Evolutionary conservation across 1,140 invertebrate genomes (phyloP).

Genomic region (Aphelenchoides fujianensis): DNA sequence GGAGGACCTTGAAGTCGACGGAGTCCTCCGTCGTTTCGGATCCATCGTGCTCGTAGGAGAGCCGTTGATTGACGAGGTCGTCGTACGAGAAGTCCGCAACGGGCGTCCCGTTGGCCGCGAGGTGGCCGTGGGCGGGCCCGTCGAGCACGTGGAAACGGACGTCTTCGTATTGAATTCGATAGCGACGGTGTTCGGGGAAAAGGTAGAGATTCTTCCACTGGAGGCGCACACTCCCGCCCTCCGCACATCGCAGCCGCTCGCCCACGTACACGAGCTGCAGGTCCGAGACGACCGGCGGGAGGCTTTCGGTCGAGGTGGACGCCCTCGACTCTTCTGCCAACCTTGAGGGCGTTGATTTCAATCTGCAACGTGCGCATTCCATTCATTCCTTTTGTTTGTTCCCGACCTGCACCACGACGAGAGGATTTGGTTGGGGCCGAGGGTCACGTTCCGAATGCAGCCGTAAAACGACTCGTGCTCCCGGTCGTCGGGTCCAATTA

Average conservation of each 20-base stretch:
- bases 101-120: conserved; percentile 9
- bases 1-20: conserved; percentile 36
- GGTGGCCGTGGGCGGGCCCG: conserved; percentile 29
- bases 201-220: conserved; percentile 43
- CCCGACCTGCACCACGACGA: conserved; percentile 37
- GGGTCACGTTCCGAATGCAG: conserved; percentile 33
- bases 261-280: conserved; percentile 38
- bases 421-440: conserved; percentile 18
- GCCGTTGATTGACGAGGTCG: conserved; percentile 37
- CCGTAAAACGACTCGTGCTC: conserved; percentile 31
- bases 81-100: conserved; percentile 35
- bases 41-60: conserved; percentile 46
- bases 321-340: not conserved
- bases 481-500: conserved; percentile 36
- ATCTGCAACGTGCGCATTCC: conserved; percentile 4
- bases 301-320: not conserved
- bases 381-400: not conserved
- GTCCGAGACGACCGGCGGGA: not conserved
- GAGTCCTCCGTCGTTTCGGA: conserved; percentile 40
- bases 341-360: conserved; percentile 7
- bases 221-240: conserved; percentile 13
- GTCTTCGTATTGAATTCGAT: conserved; percentile 29
- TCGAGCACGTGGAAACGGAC: conserved; percentile 35
- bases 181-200: conserved; percentile 40
- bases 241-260: conserved; percentile 21